Percentiles rank a stretch among this genome's conserved stretches.
These are phyloP conservation scores for Tinamus guttatus DNA, from an alignment of 2,113 vertebrate species.

Conservation along the genomic window DNA sequence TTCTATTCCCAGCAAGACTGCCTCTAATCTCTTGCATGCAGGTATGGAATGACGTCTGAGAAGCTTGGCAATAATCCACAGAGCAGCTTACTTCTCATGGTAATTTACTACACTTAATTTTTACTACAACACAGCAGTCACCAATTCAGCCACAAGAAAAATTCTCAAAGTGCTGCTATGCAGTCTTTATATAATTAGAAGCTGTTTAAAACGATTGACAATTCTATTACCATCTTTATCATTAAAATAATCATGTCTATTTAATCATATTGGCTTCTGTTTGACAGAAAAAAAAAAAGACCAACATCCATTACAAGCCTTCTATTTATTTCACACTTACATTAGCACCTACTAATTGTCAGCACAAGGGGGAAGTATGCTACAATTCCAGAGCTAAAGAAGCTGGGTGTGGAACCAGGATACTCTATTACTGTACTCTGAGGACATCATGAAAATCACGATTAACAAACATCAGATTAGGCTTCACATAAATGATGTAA, in stretches of 20 bases:
- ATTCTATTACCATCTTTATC: neutral
- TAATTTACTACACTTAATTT: neutral
- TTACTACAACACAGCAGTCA: neutral
- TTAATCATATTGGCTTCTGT: neutral
- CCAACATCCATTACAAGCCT: constrained; percentile 6
- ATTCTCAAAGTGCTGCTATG: neutral
- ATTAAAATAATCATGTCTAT: neutral
- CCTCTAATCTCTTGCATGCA: constrained; percentile 18
- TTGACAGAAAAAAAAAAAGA: neutral
- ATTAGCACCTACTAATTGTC: constrained; percentile 67
- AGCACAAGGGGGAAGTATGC: constrained; percentile 65
- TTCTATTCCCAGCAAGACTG: neutral
- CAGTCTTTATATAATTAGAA: neutral
- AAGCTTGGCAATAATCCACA: neutral
- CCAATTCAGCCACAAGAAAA: neutral
- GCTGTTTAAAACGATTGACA: neutral
- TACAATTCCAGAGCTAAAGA: constrained; percentile 49
- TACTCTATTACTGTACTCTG: neutral
- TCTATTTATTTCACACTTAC: constrained; percentile 27
- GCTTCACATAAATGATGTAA: neutral
- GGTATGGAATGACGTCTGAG: neutral
- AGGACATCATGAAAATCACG: neutral
- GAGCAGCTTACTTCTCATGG: constrained; percentile 11
- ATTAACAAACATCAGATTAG: constrained; percentile 30
- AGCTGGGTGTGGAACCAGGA: neutral